Base-by-base conservation (phyloP, 2,888 invertebrate genomes). In the Sialis fuliginosa region DNA sequence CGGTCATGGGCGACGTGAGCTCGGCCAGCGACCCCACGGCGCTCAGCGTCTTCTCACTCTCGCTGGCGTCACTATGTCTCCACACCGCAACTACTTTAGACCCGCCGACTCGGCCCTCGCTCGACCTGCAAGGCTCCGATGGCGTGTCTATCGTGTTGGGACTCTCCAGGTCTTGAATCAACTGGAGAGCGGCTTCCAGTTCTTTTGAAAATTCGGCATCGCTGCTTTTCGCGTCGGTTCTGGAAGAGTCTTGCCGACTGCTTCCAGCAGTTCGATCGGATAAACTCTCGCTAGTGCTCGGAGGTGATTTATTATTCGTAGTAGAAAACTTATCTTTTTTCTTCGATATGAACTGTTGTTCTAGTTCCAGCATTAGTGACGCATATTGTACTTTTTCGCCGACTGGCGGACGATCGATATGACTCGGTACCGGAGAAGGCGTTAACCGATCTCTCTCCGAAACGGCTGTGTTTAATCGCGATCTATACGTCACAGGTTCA, bases 161-260 rank as follows among this genome's bases (percentile, higher is more conserved):
- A 54, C 67, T 68, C 53, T 68, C 69, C 49, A 69, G 54, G 53
- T 69, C 69, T 54, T 68, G 69, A 45, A 70, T 68, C 37, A 69
- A 54, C 52, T 70, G 67, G 33, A 69, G 55, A 5, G 68, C 69
- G 4, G 69, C 69, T 52, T 69, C 69, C 46, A 69, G 55, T 54
- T 70, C 68, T 52, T 66, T 67, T 33, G 66, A 67, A 52, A 68
- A 67, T 52, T 68, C 68, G 4, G 65, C 61, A 51, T 68, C 68
- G 55, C 67, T 67, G 37, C 54, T 54, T 51, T 65, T 61, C 31
- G 57, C 57, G 32, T 59, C 60, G 1, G 58, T 58, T n/a, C 55
- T 54, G 30, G 60, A 58, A 13, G 60, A 58, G 39, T 58, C 60
- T 13, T 59, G 59, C 39, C 59, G 55, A 45, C 60, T 62, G 48